Evolutionary conservation across 1,140 invertebrate genomes (phyloP), one percentile per base, ranked within the genome.

Genomic region (Dendroctonus ponderosae): DNA sequence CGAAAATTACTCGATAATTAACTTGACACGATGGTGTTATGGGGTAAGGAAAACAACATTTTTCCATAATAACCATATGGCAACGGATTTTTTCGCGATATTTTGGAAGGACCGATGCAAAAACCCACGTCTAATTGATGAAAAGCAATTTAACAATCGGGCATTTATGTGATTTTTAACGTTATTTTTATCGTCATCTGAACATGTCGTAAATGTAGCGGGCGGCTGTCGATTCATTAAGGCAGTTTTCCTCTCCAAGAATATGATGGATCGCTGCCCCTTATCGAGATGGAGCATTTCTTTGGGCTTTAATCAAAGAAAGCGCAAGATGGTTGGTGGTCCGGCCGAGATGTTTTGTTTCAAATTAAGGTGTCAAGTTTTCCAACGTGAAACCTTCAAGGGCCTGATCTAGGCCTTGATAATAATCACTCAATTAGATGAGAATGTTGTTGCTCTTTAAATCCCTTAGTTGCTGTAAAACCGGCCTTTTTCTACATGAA

Each of bases 161-260:
- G 44, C 69, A 70, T 70, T 72, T 72, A 72, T 72, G 71, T 72
- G 70, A 52, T 66, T 62, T 60, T 73, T 64, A 69, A 73, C 68
- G 72, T 62, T 70, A 73, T 71, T 70, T 69, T 69, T 72, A 60
- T 71, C 67, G 67, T 72, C 69, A 72, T 72, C 68, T 69, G 60
- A 63, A 71, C 71, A 69, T 65, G 71, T 59, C 62, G 53, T 46
- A 68, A 74, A 71, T 70, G 72, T 67, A 63, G 51, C 59, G 68
- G 67, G 74, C 71, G 71, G 73, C 73, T 70, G 71, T 74, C 74
- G 66, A 62, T 70, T 72, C 71, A 72, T 71, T 75, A 75, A 75
- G 70, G 72, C 73, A 68, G 69, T 72, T 72, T 71, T 68, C 66
- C 65, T 70, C 68, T 66, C 40, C 68, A 52, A 52, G 64, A 74